These are phyloP conservation scores for Acanthochromis polyacanthus DNA, from an alignment of 2,113 vertebrate genomes.

Conservation along the genomic window DNA sequence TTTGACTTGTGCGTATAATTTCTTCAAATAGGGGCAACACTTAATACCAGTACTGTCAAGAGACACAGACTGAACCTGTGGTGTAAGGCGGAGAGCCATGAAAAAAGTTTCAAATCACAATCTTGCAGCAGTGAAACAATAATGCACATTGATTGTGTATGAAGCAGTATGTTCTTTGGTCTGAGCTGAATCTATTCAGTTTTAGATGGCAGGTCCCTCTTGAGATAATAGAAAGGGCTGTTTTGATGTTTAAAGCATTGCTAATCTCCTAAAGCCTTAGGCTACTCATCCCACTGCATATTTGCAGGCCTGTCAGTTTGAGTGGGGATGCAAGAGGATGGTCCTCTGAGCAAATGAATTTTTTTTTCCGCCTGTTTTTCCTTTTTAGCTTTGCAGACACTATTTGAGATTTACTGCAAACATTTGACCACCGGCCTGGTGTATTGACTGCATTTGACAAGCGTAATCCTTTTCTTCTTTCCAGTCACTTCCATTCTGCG, in stretches of 20 bases:
- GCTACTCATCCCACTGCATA: constrained; percentile 72
- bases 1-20: constrained; percentile 65
- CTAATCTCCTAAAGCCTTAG: constrained; percentile 79
- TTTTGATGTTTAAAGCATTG: constrained; percentile 80
- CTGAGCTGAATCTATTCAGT: constrained; percentile 57
- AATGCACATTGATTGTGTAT: constrained; percentile 67
- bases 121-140: constrained; percentile 67
- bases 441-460: constrained; percentile 90
- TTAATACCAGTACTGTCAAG: constrained; percentile 68
- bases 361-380: constrained; percentile 67
- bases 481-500: constrained; percentile 90
- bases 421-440: constrained; percentile 86
- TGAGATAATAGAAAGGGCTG: constrained; percentile 73
- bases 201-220: constrained; percentile 67
- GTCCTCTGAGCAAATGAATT: constrained; percentile 74
- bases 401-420: constrained; percentile 89
- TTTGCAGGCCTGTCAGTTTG: constrained; percentile 81
- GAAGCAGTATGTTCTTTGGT: constrained; percentile 62
- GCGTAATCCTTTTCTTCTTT: constrained; percentile 91
- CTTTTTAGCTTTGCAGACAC: constrained; percentile 87
- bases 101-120: constrained; percentile 58
- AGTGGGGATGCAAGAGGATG: constrained; percentile 69
- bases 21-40: constrained; percentile 55
- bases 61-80: constrained; percentile 32
- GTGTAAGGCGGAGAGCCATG: constrained; percentile 14